Evolutionary conservation across 2,113 vertebrate species (phyloP).

Genomic region (Anoura caudifer): DNA sequence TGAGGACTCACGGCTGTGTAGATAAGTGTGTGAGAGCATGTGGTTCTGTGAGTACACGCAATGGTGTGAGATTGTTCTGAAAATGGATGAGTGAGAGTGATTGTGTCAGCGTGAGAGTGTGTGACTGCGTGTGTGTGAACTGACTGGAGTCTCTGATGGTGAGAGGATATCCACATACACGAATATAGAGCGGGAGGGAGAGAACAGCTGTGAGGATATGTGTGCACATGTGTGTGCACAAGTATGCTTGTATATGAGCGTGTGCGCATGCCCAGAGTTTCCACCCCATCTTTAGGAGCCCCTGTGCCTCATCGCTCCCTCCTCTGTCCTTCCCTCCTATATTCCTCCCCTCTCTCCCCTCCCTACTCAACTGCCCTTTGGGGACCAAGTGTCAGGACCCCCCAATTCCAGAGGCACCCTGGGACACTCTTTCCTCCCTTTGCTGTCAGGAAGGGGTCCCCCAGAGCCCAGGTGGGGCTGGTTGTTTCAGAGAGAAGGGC

Average conservation of each 20-base stretch:
- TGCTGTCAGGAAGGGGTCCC: background rate
- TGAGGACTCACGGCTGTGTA: too few species aligned
- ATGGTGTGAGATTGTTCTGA: background rate
- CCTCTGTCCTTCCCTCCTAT: too few species aligned
- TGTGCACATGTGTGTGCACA: accelerated
- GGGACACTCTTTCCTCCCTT: background rate
- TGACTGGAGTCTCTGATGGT: background rate
- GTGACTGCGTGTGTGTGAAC: accelerated
- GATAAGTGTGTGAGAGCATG: background rate
- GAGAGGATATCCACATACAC: background rate
- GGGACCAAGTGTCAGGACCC: background rate
- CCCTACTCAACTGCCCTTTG: background rate
- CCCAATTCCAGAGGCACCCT: background rate
- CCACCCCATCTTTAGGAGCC: too few species aligned
- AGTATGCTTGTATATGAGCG: accelerated
- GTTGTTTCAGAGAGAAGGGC: background rate
- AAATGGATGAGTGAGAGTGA: background rate
- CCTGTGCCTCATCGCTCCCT: background rate
- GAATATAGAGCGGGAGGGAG: background rate
- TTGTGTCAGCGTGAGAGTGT: background rate
- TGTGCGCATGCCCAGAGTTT: accelerated
- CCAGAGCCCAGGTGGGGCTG: background rate
- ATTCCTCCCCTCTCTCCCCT: background rate
- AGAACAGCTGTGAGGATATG: background rate
- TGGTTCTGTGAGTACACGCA: background rate